Conservation (phyloP, 2,888 invertebrate genomes). For the Torymus texanus region DNA sequence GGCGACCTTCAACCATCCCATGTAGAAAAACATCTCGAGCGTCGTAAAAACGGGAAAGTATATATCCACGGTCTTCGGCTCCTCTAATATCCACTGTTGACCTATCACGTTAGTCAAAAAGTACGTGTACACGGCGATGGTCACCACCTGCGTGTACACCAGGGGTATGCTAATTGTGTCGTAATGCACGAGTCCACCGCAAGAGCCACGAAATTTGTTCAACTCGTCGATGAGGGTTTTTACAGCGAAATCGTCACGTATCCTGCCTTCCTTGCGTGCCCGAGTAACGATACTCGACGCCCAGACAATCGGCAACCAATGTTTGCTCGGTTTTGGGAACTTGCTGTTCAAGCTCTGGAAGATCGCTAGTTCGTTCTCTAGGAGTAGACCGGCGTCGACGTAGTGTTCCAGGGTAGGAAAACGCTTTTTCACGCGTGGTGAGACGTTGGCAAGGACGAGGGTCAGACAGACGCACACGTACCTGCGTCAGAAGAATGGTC, state of each 20-base stretch:
- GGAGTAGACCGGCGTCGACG: slow-evolving; percentile 88
- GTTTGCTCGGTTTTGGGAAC: slow-evolving; percentile 90
- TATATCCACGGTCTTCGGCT: slow-evolving; percentile 81
- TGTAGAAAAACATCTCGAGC: slow-evolving; percentile 90
- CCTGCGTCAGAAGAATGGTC: slow-evolving; percentile 58
- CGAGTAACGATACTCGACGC: slow-evolving; percentile 92
- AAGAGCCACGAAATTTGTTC: slow-evolving; percentile 78
- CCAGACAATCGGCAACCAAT: slow-evolving; percentile 95
- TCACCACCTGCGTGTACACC: slow-evolving; percentile 85
- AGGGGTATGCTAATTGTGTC: slow-evolving; percentile 78
- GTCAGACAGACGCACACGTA: slow-evolving; percentile 88
- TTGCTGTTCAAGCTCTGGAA: slow-evolving; percentile 86
- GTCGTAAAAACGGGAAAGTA: slow-evolving; percentile 94
- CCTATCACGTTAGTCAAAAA: slow-evolving; percentile 92
- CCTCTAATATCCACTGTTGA: slow-evolving; percentile 87
- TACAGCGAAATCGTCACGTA: slow-evolving; percentile 93
- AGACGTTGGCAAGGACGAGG: slow-evolving; percentile 90
- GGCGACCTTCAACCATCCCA: slow-evolving; percentile 95
- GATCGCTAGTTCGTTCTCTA: slow-evolving; percentile 88
- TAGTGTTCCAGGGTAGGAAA: slow-evolving; percentile 90
- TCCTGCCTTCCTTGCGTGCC: slow-evolving; percentile 92
- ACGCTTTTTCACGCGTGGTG: slow-evolving; percentile 91
- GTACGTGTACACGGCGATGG: slow-evolving; percentile 93
- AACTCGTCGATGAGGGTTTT: slow-evolving; percentile 86
- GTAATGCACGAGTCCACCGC: slow-evolving; percentile 76